These are phyloP conservation scores for Sinelater perroti DNA, from an alignment of 2,888 invertebrate species.

Conservation along the genomic window DNA sequence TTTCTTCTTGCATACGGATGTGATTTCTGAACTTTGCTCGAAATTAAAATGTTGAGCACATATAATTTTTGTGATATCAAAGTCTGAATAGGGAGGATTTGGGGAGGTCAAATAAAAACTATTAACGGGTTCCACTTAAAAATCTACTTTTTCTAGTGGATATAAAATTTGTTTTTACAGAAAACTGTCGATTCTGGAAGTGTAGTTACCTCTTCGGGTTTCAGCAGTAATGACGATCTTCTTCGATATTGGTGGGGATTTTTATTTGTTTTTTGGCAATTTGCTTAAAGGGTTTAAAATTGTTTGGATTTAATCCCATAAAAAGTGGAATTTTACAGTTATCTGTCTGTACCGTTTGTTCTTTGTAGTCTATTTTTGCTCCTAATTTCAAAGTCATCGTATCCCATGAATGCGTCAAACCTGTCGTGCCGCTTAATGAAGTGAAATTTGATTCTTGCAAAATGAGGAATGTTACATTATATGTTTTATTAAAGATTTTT, in stretches of 20 bases:
- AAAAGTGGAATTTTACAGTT: slow-evolving; percentile 16
- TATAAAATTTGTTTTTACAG: slow-evolving; percentile 5
- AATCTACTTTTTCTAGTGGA: slow-evolving; percentile 2
- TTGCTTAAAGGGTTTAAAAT: slow-evolving; percentile 16
- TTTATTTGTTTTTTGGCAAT: not conserved
- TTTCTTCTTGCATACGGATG: slow-evolving; percentile 7
- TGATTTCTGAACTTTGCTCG: slow-evolving; percentile 13
- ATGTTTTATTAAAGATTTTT: too few species aligned
- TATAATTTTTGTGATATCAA: slow-evolving; percentile 11
- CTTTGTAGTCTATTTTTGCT: slow-evolving; percentile 24
- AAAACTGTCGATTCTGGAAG: slow-evolving; percentile 14
- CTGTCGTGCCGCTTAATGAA: slow-evolving; percentile 14
- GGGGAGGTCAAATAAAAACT: not conserved
- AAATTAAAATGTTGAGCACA: slow-evolving; percentile 19
- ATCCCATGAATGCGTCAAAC: slow-evolving; percentile 27
- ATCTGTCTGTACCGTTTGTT: slow-evolving; percentile 10
- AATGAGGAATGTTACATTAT: too few species aligned
- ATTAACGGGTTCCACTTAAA: not conserved
- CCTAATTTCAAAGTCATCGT: slow-evolving; percentile 20
- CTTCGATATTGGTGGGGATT: slow-evolving; percentile 8
- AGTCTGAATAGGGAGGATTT: not conserved
- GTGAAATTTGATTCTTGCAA: slow-evolving; percentile 21
- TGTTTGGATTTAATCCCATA: slow-evolving; percentile 6
- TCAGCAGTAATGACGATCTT: slow-evolving; percentile 12
- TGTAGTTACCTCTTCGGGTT: not conserved